Conservation (phyloP, 1,140 invertebrate species). For the Chymomyza costata region DNA sequence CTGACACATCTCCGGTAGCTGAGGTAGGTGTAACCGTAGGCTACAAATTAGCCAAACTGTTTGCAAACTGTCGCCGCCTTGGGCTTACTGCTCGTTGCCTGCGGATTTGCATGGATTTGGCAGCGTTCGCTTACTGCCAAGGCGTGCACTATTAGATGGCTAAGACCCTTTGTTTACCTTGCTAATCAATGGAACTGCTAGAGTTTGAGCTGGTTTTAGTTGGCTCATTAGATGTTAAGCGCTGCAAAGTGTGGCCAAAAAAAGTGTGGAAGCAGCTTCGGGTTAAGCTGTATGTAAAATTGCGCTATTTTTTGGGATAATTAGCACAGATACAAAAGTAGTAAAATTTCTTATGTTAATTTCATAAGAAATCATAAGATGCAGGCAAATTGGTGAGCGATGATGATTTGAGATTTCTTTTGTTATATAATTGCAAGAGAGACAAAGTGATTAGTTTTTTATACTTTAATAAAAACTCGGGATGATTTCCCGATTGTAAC, state of each 20-base stretch:
- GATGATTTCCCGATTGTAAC: too few species aligned
- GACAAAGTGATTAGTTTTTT: too few species aligned
- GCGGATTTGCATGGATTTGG: slow-evolving; percentile 18
- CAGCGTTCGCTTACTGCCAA: background rate
- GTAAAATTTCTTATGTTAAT: too few species aligned
- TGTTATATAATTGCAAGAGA: too few species aligned
- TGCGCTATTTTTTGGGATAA: slow-evolving; percentile 21
- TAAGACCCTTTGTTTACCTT: slow-evolving; percentile 34
- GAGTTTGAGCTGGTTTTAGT: slow-evolving; percentile 3
- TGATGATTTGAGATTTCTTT: too few species aligned
- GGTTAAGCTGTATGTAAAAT: too few species aligned
- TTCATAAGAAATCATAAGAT: too few species aligned
- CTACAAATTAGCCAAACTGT: slow-evolving; percentile 57
- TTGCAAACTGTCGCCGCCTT: slow-evolving; percentile 42
- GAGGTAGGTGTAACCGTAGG: slow-evolving; percentile 24
- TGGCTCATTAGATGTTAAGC: slow-evolving; percentile 30
- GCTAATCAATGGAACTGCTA: slow-evolving; percentile 34
- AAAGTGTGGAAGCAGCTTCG: slow-evolving; percentile 5
- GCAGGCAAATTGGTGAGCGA: too few species aligned
- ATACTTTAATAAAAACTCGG: too few species aligned
- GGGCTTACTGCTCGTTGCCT: slow-evolving; percentile 13
- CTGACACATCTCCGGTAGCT: slow-evolving; percentile 4
- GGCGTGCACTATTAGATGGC: slow-evolving; percentile 37
- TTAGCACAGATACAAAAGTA: too few species aligned
- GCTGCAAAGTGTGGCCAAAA: slow-evolving; percentile 1